Conservation (phyloP, 2,113 vertebrate genomes). For the Trichechus manatus region DNA sequence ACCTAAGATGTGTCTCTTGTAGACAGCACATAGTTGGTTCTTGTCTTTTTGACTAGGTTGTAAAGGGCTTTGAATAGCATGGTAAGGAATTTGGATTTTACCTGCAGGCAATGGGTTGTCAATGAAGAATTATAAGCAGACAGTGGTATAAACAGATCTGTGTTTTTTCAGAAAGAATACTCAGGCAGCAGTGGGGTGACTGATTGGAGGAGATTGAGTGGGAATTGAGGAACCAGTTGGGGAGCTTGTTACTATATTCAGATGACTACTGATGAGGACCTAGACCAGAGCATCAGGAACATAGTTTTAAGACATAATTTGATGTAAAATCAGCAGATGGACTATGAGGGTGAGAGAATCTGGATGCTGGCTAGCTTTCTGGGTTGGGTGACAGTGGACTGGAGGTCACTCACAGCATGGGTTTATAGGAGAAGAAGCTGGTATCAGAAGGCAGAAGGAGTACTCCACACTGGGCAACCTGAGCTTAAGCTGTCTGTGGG, state of each 20-base stretch:
- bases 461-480: not conserved
- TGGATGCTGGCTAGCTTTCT: not conserved
- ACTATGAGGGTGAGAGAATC: not conserved
- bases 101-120: not conserved
- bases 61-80: not conserved
- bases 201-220: not conserved
- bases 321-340: not conserved
- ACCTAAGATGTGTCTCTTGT: not conserved
- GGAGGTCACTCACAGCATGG: too few species aligned
- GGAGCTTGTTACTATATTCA: not conserved
- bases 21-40: not conserved
- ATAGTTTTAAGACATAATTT: not conserved
- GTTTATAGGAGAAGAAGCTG: not conserved
- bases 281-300: not conserved
- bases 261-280: not conserved
- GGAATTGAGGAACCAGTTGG: not conserved
- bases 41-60: not conserved
- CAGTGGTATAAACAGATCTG: not conserved
- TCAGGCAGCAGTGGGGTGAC: not conserved
- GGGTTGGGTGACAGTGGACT: not conserved
- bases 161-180: slow-evolving; percentile 17
- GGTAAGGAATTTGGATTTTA: slow-evolving; percentile 41
- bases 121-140: not conserved
- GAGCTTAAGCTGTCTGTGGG: not conserved
- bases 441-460: not conserved